Conservation (phyloP, 1,140 invertebrate genomes). For the Anastatus disparis region DNA sequence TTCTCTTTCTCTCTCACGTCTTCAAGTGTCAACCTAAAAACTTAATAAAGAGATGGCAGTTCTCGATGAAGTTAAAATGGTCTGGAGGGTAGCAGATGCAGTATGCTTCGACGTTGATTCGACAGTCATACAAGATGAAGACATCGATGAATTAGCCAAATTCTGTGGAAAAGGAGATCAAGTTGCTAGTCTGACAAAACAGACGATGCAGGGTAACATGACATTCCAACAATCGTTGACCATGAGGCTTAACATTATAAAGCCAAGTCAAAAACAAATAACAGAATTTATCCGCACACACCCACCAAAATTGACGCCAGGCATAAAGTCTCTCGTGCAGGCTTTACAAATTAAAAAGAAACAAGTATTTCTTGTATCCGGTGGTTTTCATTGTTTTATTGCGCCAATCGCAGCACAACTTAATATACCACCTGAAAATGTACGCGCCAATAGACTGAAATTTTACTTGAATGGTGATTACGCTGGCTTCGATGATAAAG, state of each 20-base stretch:
- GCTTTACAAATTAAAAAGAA: conserved; percentile 79
- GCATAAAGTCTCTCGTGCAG: conserved; percentile 87
- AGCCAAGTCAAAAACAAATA: conserved; percentile 81
- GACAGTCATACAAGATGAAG: conserved; percentile 95
- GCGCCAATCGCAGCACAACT: conserved; percentile 85
- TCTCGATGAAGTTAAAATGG: conserved; percentile 65
- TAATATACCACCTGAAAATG: conserved; percentile 81
- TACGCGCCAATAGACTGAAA: conserved; percentile 92
- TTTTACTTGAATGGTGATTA: conserved; percentile 92
- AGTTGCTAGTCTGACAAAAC: conserved; percentile 87
- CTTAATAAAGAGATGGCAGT: conserved; percentile 47
- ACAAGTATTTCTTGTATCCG: conserved; percentile 91
- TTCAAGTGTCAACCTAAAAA: too few relatives aligned
- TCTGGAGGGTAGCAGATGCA: conserved; percentile 86
- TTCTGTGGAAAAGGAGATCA: conserved; percentile 92
- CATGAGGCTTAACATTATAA: conserved; percentile 86
- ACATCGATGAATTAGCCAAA: conserved; percentile 94
- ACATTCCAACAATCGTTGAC: conserved; percentile 89
- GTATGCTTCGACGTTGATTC: conserved; percentile 99
- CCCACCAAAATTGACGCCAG: conserved; percentile 83
- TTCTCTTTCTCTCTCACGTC: too few relatives aligned
- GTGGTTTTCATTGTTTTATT: conserved; percentile 92
- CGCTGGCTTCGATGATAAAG: conserved; percentile 91
- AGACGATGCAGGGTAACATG: conserved; percentile 95
- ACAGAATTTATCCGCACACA: conserved; percentile 79